Conservation (phyloP, 2,797 vertebrate genomes). For the Betta splendens region DNA sequence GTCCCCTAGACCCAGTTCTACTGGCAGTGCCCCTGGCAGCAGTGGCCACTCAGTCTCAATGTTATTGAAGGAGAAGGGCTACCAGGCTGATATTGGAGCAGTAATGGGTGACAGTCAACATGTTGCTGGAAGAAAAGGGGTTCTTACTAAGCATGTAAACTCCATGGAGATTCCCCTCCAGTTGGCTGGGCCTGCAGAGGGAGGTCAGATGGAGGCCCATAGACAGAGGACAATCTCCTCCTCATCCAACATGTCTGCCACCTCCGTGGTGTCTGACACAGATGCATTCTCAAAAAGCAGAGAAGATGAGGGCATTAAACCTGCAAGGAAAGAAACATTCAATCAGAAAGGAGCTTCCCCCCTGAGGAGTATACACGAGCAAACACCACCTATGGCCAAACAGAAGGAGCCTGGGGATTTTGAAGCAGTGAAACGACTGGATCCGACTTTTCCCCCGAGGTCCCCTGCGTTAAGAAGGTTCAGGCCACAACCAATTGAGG, state of each 20-base stretch:
- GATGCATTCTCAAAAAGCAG: slow-evolving; percentile 43
- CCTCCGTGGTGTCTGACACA: slow-evolving; percentile 19
- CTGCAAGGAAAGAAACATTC: slow-evolving; percentile 40
- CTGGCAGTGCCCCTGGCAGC: slow-evolving; percentile 18
- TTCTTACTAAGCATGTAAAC: slow-evolving; percentile 79
- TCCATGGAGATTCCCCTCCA: slow-evolving; percentile 82
- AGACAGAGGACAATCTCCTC: slow-evolving; percentile 67
- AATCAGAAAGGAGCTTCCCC: slow-evolving; percentile 43
- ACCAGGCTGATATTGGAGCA: slow-evolving; percentile 84
- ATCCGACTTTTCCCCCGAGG: slow-evolving; percentile 71
- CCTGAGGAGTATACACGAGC: slow-evolving; percentile 33
- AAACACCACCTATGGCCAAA: slow-evolving; percentile 37
- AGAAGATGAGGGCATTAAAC: slow-evolving; percentile 50
- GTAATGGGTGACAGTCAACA: slow-evolving; percentile 70
- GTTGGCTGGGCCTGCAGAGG: slow-evolving; percentile 50
- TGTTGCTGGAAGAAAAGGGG: slow-evolving; percentile 42
- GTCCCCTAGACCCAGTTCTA: slow-evolving; percentile 44
- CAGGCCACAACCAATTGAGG: slow-evolving; percentile 71
- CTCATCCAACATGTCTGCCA: slow-evolving; percentile 52
- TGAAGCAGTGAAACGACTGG: slow-evolving; percentile 72
- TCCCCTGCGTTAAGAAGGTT: slow-evolving; percentile 70
- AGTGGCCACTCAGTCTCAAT: slow-evolving; percentile 82
- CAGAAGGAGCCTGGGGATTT: slow-evolving; percentile 62
- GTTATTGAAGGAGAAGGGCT: slow-evolving; percentile 85
- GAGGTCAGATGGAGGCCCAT: slow-evolving; percentile 38